Percentiles rank a stretch among this genome's conserved stretches.
These are phyloP conservation scores for Tragelaphus strepsiceros DNA, from an alignment of 2,113 vertebrate genomes.

Conservation along the genomic window DNA sequence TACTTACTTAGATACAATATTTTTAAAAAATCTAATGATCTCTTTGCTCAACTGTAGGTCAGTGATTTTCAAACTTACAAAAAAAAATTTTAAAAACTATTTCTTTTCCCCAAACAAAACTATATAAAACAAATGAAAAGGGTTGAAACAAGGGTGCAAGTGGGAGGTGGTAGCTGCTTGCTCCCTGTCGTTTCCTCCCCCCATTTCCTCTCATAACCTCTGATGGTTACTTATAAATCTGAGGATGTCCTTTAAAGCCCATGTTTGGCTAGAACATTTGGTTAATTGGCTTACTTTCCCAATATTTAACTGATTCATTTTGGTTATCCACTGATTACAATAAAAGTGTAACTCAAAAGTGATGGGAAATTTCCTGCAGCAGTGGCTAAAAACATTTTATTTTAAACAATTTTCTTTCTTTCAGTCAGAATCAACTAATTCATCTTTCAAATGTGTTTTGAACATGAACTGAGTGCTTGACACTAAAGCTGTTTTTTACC, in stretches of 20 bases:
- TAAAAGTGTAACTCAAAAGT: slow-evolving; percentile 27
- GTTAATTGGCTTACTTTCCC: background rate
- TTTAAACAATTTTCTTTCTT: background rate
- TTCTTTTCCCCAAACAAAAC: background rate
- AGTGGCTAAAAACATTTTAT: background rate
- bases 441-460: background rate
- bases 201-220: background rate
- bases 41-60: background rate
- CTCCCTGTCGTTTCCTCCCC: background rate
- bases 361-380: background rate
- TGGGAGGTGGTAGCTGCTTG: background rate
- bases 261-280: background rate
- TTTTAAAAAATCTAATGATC: background rate
- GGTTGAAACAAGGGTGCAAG: background rate
- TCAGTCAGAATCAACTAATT: background rate
- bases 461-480: background rate
- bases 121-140: background rate
- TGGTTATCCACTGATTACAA: background rate
- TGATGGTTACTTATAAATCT: background rate
- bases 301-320: slow-evolving; percentile 8
- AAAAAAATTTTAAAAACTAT: background rate
- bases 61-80: background rate
- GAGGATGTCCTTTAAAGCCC: background rate
- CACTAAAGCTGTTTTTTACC: background rate
- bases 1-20: too few relatives aligned